phyloP scores from a whole-genome alignment of 2,113 vertebrate species.

The Epinephelus cyanopodus region DNA sequence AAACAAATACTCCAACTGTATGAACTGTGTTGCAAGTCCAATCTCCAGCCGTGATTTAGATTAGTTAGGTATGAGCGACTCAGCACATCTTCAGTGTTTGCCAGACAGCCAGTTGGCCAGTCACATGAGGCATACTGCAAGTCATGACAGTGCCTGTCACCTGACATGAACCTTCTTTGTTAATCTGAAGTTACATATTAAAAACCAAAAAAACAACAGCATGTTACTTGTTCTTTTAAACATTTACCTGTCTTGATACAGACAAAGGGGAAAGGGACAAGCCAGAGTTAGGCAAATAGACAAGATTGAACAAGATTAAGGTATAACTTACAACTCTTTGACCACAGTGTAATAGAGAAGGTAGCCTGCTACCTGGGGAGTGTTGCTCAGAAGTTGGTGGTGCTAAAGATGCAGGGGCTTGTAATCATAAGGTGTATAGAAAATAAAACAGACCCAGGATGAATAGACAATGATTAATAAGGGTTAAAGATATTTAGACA shows the following conservation, averaged over 20 bases:
- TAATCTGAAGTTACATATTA: neutral
- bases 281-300: neutral
- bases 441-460: neutral
- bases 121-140: conserved; percentile 12
- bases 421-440: neutral
- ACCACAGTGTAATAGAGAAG: neutral
- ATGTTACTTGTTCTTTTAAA: neutral
- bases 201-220: neutral
- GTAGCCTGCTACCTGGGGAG: neutral
- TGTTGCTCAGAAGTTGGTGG: neutral
- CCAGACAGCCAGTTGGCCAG: neutral
- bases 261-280: neutral
- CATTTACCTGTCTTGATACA: neutral
- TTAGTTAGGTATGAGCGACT: neutral
- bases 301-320: neutral
- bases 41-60: neutral
- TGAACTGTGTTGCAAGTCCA: conserved; percentile 1
- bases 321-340: neutral
- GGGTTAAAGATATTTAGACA: neutral
- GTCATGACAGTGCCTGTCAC: neutral
- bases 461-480: neutral
- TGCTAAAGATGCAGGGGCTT: neutral
- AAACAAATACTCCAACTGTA: conserved; percentile 34
- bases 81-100: neutral
- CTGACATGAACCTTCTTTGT: neutral